Evolutionary conservation across 2,888 invertebrate genomes (phyloP), one percentile per base, ranked within the genome.

Genomic region (Calliopum simillimum): DNA sequence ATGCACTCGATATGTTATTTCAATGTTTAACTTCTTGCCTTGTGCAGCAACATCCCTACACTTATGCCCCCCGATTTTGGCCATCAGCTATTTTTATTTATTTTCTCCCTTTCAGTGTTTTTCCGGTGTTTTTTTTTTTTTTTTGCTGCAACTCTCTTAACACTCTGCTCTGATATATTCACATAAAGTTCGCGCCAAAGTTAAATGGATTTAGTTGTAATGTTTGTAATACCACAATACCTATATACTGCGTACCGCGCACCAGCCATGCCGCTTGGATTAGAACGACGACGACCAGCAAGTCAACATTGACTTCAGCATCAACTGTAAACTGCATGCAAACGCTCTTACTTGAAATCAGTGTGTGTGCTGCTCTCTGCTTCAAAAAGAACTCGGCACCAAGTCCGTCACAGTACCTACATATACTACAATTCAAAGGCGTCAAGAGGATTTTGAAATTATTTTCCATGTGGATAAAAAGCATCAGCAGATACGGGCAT

Each of bases 151-250:
- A 21, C 23, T 23, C 23, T n/a, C 12, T 12, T 19, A 19, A 13
- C 33, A n/a, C 19, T 13, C 49, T 23, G 8, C 63, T 41, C 43
- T 21, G 19, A 12, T 53, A 41, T 51, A 51, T 53, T 21, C 44
- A 55, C 44, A 33, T 33, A 44, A 55, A 55, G 55, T 66, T 68
- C 16, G 16, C 19, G 59, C n/a, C 43, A 59, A 68, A 68, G 68
- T 68, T 68, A 51, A 68, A 59, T 68, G 68, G 68, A 59, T 68
- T 59, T 47, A 25, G 67, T 59, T 59, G 67, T 67, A 67, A 67
- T 59, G 67, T 49, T 19, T 19, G 21, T 51, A 51, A 51, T 33
- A 33, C 33, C 33, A 33, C 33, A 33, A 8, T 33, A 33, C 33
- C 8, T 33, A 33, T 33, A 33, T 8, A 33, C 8, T 41, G 64